phyloP scores from a whole-genome alignment of 2,797 vertebrate species.

The Phrynocephalus forsythii region DNA sequence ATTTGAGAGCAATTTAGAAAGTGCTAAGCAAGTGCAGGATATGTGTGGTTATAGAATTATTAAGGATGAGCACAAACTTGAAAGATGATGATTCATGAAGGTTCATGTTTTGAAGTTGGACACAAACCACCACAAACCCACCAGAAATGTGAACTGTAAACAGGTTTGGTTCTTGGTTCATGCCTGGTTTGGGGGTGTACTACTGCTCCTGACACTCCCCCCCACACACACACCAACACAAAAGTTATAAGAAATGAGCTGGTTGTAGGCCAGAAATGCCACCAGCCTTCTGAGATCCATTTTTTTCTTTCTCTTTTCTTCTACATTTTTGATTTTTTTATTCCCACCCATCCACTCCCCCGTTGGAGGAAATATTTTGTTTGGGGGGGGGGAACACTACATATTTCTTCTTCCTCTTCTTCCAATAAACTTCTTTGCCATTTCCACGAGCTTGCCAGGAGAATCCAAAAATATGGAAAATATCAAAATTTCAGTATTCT shows the following conservation, averaged over 20 bases:
- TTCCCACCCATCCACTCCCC: too few species aligned
- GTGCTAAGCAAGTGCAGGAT: background rate
- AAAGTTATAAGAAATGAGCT: too few species aligned
- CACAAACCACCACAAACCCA: too few species aligned
- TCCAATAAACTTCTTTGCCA: conserved; percentile 35
- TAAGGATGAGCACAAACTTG: too few species aligned
- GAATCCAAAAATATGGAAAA: conserved; percentile 47
- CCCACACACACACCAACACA: too few species aligned
- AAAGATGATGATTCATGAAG: too few species aligned
- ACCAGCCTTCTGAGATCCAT: background rate
- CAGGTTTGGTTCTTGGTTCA: too few species aligned
- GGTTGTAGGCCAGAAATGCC: background rate
- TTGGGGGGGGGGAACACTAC: background rate
- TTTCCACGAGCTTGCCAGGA: conserved; percentile 24
- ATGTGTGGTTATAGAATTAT: background rate
- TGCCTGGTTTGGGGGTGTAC: too few species aligned
- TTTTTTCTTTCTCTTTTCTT: too few species aligned
- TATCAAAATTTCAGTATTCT: conserved; percentile 39
- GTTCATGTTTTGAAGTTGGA: too few species aligned
- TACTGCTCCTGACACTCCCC: too few species aligned
- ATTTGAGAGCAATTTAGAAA: background rate
- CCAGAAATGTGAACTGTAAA: too few species aligned
- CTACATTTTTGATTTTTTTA: background rate
- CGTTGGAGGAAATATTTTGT: conserved; percentile 2
- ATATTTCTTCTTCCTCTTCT: background rate